Evolutionary conservation across 2,113 vertebrate species (phyloP).

Genomic region (Cinclus mexicanus): DNA sequence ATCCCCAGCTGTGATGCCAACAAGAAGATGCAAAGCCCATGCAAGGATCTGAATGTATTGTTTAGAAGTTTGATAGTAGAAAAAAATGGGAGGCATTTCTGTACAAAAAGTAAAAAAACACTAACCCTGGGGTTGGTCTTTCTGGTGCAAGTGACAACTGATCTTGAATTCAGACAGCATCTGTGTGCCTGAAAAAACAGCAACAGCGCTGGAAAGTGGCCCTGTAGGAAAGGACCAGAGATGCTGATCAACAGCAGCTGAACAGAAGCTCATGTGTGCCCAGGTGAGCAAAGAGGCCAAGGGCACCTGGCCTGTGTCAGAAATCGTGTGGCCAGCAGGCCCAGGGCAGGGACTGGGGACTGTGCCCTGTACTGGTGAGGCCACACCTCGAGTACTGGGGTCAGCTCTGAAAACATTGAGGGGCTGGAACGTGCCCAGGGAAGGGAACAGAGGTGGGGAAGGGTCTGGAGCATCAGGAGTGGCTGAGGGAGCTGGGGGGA

Average conservation of each 20-base stretch:
- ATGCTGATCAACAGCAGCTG: neutral
- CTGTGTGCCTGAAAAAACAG: neutral
- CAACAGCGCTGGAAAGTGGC: neutral
- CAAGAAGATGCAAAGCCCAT: neutral
- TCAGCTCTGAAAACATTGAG: neutral
- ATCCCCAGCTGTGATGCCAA: neutral
- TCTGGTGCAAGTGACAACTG: neutral
- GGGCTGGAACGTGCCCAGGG: neutral
- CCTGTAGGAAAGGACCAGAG: neutral
- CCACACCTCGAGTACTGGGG: rapidly evolving
- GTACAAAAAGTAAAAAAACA: neutral
- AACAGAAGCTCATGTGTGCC: neutral
- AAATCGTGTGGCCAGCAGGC: rapidly evolving
- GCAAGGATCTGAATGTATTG: neutral
- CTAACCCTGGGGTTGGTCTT: neutral
- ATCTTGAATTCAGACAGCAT: neutral
- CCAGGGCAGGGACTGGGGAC: neutral
- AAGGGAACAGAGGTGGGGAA: neutral
- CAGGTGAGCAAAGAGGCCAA: neutral
- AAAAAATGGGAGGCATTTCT: neutral
- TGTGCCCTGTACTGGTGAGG: neutral
- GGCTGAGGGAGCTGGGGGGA: neutral
- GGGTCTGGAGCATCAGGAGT: neutral
- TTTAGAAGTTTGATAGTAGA: rapidly evolving
- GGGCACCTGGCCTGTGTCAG: neutral